Conservation (phyloP, 2,888 invertebrate species). For the Actias luna region DNA sequence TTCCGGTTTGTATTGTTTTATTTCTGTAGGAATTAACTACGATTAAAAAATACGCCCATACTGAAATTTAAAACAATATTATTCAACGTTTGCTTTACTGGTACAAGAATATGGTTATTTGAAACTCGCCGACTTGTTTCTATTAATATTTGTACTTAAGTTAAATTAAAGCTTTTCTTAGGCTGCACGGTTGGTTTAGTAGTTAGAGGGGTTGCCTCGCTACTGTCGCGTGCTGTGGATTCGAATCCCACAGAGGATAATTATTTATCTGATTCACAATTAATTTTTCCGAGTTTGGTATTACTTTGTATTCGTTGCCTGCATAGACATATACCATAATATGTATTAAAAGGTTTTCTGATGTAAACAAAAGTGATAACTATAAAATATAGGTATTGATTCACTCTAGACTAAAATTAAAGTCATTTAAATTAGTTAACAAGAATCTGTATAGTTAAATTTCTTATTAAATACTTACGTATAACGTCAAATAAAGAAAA, state of each 20-base stretch:
- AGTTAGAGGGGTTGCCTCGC: too few species aligned
- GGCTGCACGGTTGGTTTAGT: too few species aligned
- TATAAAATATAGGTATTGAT: background rate
- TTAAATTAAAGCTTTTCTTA: too few species aligned
- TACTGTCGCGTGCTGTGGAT: too few species aligned
- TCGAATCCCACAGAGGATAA: too few species aligned
- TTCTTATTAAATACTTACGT: slow-evolving; percentile 40
- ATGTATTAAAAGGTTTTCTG: too few species aligned
- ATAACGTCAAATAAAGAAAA: slow-evolving; percentile 50
- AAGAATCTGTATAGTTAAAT: background rate
- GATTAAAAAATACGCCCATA: background rate
- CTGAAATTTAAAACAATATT: background rate
- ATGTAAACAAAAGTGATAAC: background rate
- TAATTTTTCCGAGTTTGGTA: too few species aligned
- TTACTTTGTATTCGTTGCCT: too few species aligned
- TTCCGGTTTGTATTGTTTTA: background rate
- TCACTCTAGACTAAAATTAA: background rate
- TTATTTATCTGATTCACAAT: too few species aligned
- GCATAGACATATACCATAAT: too few species aligned
- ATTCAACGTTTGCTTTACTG: background rate
- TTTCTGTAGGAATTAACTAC: background rate
- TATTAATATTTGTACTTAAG: background rate
- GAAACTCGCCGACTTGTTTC: background rate
- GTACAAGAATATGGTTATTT: background rate
- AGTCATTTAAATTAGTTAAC: background rate